These are phyloP conservation scores for Parasteatoda lunata DNA, from an alignment of 2,888 invertebrate genomes.

Conservation along the genomic window DNA sequence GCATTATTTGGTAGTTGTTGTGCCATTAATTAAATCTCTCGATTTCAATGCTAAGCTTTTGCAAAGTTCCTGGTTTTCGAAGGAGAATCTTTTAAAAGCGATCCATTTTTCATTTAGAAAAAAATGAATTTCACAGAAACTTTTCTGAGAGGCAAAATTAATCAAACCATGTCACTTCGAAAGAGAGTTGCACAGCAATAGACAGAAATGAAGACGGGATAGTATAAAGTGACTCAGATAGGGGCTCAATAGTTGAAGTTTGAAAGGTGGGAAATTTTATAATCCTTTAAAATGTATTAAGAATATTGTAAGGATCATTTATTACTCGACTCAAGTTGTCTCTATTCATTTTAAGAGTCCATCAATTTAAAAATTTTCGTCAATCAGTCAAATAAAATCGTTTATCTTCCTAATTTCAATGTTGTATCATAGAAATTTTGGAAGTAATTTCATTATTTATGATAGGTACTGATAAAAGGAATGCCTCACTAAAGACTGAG, in stretches of 20 bases:
- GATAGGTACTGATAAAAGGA: no score
- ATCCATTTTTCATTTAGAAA: no score
- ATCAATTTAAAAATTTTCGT: not conserved
- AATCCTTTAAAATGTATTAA: not conserved
- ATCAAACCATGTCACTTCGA: not conserved
- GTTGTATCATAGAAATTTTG: no score
- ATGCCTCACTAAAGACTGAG: no score
- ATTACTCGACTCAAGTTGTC: not conserved
- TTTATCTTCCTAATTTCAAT: not conserved
- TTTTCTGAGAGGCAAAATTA: not conserved
- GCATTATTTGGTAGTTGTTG: no score
- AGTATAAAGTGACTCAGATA: not conserved
- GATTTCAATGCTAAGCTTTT: no score
- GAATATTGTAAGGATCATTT: not conserved
- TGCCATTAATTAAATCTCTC: no score
- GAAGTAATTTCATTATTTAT: no score
- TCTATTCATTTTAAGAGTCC: not conserved
- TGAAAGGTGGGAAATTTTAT: not conserved
- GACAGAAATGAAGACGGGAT: not conserved
- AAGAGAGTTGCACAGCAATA: not conserved
- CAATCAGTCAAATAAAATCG: conserved; percentile 1
- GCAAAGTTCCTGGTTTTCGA: no score
- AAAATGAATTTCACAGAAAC: no score
- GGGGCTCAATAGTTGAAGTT: not conserved
- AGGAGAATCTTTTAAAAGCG: no score